phyloP scores from a whole-genome alignment of 2,888 invertebrate genomes.

The Cephus spinipes region DNA sequence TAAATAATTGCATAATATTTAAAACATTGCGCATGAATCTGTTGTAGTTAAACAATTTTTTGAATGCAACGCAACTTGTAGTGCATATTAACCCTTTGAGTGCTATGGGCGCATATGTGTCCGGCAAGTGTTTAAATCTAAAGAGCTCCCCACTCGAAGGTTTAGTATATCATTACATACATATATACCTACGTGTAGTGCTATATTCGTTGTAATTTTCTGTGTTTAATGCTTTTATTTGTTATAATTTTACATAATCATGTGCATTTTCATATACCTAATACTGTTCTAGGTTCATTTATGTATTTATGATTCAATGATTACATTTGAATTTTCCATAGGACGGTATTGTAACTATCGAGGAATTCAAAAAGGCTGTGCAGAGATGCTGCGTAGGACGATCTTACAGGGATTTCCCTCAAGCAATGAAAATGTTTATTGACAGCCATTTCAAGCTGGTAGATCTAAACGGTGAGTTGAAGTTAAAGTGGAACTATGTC shows the following conservation, averaged over 20 bases:
- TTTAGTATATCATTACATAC: neutral
- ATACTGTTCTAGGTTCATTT: neutral
- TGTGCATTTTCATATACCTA: too few relatives aligned
- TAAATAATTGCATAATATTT: neutral
- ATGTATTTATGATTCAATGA: neutral
- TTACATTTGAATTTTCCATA: slow-evolving; percentile 56
- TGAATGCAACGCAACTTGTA: neutral
- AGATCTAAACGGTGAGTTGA: slow-evolving; percentile 74
- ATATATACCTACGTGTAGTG: neutral
- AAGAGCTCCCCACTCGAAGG: too few relatives aligned
- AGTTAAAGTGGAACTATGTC: neutral
- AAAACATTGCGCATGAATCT: neutral
- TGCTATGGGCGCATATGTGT: too few relatives aligned
- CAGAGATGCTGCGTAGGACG: slow-evolving; percentile 84
- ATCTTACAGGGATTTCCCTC: slow-evolving; percentile 83
- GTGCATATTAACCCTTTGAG: too few relatives aligned
- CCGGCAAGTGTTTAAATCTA: too few relatives aligned
- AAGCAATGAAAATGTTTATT: slow-evolving; percentile 88
- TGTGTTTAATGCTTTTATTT: neutral
- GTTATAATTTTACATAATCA: neutral
- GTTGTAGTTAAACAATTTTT: neutral
- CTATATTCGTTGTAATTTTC: neutral
- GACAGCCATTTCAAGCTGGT: slow-evolving; percentile 86
- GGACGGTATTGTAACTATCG: slow-evolving; percentile 85
- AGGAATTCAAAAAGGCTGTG: slow-evolving; percentile 85